Base-by-base conservation (phyloP, 2,888 invertebrate species). In the Apoda limacodes region DNA sequence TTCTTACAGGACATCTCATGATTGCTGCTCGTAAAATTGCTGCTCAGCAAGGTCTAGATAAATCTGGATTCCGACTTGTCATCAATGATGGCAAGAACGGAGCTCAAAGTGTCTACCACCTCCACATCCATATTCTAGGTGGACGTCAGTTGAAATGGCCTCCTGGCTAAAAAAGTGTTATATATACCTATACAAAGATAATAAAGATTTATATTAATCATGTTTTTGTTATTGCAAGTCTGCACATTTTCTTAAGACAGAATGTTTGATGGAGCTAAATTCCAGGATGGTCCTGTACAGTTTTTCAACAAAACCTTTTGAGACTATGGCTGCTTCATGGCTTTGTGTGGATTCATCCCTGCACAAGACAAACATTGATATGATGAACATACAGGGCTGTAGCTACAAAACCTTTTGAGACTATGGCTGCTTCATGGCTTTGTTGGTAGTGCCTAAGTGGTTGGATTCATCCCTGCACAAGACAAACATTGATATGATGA, bases 121-220 rank as follows among this genome's bases (percentile, higher is more conserved):
- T 98, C 29, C 98, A 98, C 65, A 66, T 98, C 22, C 98, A 98
- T 60, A 90, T 98, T 42, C 76, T 98, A 23, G 97, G 97, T 25
- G 96, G 96, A 6, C 83, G 96, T 19, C 98, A 98, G 78, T 78
- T 98, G 84, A 75, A 85, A 15, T 98, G 98, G 98, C 98, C 98
- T 9, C 98, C 98, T 22, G 95, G 95, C 42, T 96, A 92, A 88
- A 9, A 21, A 28, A 11, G 20, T 30, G 9, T 36, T 7, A 19
- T 9, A 19, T 19, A 5, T 5, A 19, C 5, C 9, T 19, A 9
- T 19, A 9, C 19, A 19, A 19, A 7, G 9, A 19, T 19, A n/a
- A n/a, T 19, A 19, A 19, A 19, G 5, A 7, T 7, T 19, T 19
- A 19, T 19, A 7, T 19, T 5, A 5, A 19, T 7, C 19, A 19